These are phyloP conservation scores for Thalassarche chlororhynchos DNA, from an alignment of 2,113 vertebrate species.

Conservation along the genomic window DNA sequence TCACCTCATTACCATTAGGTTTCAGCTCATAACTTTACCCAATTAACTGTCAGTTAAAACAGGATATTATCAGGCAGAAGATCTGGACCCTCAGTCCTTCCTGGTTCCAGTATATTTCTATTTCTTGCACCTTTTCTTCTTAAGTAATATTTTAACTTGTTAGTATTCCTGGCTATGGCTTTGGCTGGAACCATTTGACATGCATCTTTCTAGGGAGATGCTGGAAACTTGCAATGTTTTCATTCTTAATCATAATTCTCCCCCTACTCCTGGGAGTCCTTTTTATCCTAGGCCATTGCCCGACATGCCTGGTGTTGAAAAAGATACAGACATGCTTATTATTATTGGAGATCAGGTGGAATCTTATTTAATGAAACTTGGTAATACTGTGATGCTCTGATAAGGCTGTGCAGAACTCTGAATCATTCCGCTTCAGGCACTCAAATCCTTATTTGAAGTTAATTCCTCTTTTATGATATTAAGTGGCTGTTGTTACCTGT, in stretches of 20 bases:
- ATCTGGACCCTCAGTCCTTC: background rate
- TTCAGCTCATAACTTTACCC: background rate
- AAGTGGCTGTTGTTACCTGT: background rate
- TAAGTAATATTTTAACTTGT: background rate
- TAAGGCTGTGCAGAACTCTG: background rate
- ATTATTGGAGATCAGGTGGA: background rate
- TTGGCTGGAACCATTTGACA: background rate
- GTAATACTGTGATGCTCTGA: background rate
- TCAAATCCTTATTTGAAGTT: background rate
- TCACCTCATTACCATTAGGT: background rate
- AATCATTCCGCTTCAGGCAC: background rate
- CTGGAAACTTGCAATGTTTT: background rate
- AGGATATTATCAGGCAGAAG: background rate
- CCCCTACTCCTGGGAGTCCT: background rate
- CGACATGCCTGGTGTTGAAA: background rate
- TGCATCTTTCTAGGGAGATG: background rate
- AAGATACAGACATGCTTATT: background rate
- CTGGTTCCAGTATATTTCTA: background rate
- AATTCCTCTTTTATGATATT: background rate
- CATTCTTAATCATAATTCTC: slow-evolving; percentile 16
- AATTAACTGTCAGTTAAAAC: background rate
- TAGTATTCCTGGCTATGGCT: background rate
- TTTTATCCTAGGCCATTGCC: background rate
- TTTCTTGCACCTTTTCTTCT: slow-evolving; percentile 10
- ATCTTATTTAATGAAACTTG: background rate